phyloP scores from a whole-genome alignment of 2,797 vertebrate genomes.

The Monodelphis domestica region DNA sequence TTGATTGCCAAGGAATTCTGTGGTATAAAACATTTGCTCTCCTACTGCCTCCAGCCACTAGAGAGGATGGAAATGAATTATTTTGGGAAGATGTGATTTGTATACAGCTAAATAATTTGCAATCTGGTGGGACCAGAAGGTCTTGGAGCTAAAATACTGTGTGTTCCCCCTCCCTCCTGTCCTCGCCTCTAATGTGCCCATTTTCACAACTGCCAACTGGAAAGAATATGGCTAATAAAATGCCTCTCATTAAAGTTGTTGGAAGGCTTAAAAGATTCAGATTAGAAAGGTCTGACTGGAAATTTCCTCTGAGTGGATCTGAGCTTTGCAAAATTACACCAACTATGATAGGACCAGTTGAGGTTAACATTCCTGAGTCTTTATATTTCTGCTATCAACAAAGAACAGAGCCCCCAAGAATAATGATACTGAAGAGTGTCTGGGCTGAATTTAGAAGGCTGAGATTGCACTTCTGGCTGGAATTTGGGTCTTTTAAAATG shows the following conservation, averaged over 20 bases:
- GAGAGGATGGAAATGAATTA: background rate
- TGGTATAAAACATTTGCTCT: background rate
- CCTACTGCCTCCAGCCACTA: background rate
- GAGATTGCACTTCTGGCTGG: too few species aligned
- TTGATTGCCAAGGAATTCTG: background rate
- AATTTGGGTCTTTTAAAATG: too few species aligned
- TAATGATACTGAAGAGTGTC: too few species aligned
- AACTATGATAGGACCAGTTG: too few species aligned
- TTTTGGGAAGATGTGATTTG: background rate
- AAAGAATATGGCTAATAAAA: background rate
- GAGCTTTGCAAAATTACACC: too few species aligned
- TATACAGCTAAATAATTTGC: background rate
- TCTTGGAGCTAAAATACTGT: background rate
- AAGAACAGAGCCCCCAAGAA: too few species aligned
- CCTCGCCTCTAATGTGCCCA: background rate
- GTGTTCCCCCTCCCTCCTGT: background rate
- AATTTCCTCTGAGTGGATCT: background rate
- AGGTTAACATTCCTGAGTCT: too few species aligned
- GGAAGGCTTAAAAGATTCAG: background rate
- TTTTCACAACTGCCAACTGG: background rate
- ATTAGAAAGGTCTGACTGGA: background rate
- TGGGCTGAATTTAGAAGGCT: too few species aligned
- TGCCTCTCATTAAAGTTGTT: background rate
- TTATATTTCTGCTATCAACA: too few species aligned
- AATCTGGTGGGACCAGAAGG: background rate